Base-by-base conservation (phyloP, 2,888 invertebrate genomes). In the Eupithecia dodoneata region DNA sequence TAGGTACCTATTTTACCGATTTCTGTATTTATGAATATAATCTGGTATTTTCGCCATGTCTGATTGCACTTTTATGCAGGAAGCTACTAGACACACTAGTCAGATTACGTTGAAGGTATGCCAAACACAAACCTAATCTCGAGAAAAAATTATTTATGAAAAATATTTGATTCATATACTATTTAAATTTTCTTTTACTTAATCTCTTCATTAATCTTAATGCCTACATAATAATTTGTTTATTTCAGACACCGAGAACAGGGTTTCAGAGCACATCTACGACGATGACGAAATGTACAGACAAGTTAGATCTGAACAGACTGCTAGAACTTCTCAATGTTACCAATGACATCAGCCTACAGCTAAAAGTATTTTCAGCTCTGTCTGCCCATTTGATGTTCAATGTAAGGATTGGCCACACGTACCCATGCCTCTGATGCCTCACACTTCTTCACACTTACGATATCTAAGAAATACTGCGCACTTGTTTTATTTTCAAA, bases 301-400 rank as follows among this genome's bases (percentile, higher is more conserved):
- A 81, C 13, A 81, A 82, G 83, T 79, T 78, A 42, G 86, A 91
- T 80, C 75, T 92, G 72, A 76, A 83, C 72, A 80, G 81, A 71
- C 76, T 90, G 42, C 79, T 94, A 72, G 89, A 91, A 79, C 78
- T 90, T 59, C 76, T 93, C 71, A 85, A 85, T 73, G 83, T 81
- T 18, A 87, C 86, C 12, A 80, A 85, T 45, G 88, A 93, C 72
- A 77, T 83, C 10, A 86, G 89, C 69, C 74, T 88, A 65, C 87
- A 90, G 85, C 80, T 87, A 42, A 91, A 90, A 85, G 71, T 92
- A 79, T 88, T 92, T 81, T 88, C 88, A 45, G 82, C 89, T 30
- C 82, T 94, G 76, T 88, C 91, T 15, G 83, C 86, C 4, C 86
- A 87, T 83, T 75, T 92, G 77, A 77, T 92, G 77, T 83, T 86